Conservation (phyloP, 1,140 invertebrate genomes). For the Pseudoatta argentina region DNA sequence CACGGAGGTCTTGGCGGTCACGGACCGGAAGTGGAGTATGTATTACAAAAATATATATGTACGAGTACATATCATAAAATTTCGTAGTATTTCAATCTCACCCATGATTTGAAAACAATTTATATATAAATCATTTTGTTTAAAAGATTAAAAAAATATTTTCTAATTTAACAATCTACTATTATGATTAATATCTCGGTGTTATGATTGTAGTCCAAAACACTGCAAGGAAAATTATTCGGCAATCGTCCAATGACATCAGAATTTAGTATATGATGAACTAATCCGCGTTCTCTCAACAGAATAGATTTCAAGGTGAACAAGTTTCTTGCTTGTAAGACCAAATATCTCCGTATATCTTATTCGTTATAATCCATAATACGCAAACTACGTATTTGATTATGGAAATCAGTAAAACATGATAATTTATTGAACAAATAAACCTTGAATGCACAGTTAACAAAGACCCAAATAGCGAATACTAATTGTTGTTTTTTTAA, state of each 20-base stretch:
- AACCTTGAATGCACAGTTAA: background rate
- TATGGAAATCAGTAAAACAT: constrained; percentile 31
- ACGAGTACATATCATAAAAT: background rate
- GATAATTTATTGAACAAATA: constrained; percentile 31
- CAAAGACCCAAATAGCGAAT: background rate
- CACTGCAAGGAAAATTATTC: background rate
- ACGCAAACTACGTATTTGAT: background rate
- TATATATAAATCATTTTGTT: background rate
- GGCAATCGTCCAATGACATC: background rate
- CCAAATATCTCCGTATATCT: background rate
- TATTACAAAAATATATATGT: background rate
- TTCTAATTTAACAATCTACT: background rate
- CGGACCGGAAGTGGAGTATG: constrained; percentile 67
- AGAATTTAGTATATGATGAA: background rate
- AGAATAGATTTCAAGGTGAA: constrained; percentile 36
- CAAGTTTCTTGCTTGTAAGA: constrained; percentile 5
- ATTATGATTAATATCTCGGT: background rate
- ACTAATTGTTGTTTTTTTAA: background rate
- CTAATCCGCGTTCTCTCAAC: background rate
- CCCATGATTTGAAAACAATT: background rate
- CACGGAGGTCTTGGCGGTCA: constrained; percentile 30
- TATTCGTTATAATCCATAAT: constrained; percentile 5
- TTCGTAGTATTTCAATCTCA: background rate
- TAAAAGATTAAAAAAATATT: background rate
- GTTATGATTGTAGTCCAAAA: background rate